Evolutionary conservation across 2,888 invertebrate species (phyloP).

Genomic region (Augiades crinisus): DNA sequence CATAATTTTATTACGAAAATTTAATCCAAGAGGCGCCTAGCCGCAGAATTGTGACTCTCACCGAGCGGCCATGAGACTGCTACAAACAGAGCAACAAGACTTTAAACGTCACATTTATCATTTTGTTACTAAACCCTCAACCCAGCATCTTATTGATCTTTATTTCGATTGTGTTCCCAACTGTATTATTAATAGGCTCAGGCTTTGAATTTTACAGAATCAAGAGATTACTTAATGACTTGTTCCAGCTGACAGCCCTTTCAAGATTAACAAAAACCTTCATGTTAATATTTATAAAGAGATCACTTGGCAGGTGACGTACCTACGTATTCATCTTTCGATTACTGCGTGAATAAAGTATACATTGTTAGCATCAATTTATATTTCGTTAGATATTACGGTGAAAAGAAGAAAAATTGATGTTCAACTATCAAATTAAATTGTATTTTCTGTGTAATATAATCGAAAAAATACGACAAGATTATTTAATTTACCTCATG

Average conservation of each 20-base stretch:
- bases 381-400: constrained; percentile 2
- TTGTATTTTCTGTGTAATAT: too few relatives aligned
- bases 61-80: constrained; percentile 27
- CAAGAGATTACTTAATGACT: constrained; percentile 1
- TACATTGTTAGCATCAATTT: not conserved
- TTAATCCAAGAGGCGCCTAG: constrained; percentile 49
- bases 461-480: too few relatives aligned
- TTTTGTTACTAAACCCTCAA: constrained; percentile 38
- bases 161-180: constrained; percentile 23
- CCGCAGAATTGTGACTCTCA: constrained; percentile 50
- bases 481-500: too few relatives aligned
- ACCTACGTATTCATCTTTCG: too few relatives aligned
- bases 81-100: constrained; percentile 37
- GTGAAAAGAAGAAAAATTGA: too few relatives aligned
- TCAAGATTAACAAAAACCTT: constrained; percentile 1
- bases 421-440: too few relatives aligned
- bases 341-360: too few relatives aligned
- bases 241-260: constrained; percentile 2
- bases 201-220: not conserved
- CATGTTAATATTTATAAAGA: constrained; percentile 3
- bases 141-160: constrained; percentile 28
- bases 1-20: constrained; percentile 66
- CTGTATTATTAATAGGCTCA: constrained; percentile 3
- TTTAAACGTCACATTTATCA: constrained; percentile 45
- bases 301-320: constrained; percentile 12